These are phyloP conservation scores for Volucella inanis DNA, from an alignment of 2,888 invertebrate genomes.

Conservation along the genomic window DNA sequence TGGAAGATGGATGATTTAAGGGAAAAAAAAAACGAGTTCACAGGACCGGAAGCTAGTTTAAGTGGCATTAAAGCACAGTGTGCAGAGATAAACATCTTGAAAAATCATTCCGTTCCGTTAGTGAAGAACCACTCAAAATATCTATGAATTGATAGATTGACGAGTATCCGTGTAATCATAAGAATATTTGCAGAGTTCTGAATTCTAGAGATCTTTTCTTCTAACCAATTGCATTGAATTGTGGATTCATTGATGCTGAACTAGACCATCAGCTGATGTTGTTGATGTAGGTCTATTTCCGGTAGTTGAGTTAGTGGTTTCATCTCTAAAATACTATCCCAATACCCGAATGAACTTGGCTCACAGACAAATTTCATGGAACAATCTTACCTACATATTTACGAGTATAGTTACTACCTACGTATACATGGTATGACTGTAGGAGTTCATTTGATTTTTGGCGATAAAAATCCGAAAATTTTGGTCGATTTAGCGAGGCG, in stretches of 20 bases:
- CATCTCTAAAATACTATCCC: constrained; percentile 14
- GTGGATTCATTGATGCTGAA: constrained; percentile 1
- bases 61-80: constrained; percentile 55
- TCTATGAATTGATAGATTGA: neutral
- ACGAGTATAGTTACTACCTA: too few relatives aligned
- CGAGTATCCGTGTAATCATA: neutral
- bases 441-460: constrained; percentile 22
- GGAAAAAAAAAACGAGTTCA: constrained; percentile 1
- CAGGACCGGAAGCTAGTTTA: constrained; percentile 51
- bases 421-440: neutral
- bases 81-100: constrained; percentile 51
- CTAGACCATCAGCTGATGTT: constrained; percentile 41
- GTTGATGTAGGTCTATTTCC: constrained; percentile 61
- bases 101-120: constrained; percentile 55
- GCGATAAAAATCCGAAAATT: constrained; percentile 47
- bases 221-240: constrained; percentile 26
- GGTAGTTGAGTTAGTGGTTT: constrained; percentile 29
- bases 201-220: constrained; percentile 41
- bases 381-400: too few relatives aligned
- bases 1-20: neutral
- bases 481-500: constrained; percentile 55
- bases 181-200: neutral
- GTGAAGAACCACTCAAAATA: constrained; percentile 44
- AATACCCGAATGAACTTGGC: too few relatives aligned
- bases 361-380: too few relatives aligned